Percentiles rank a stretch among this genome's conserved stretches.
These are phyloP conservation scores for Geotrupes spiniger DNA, from an alignment of 2,888 invertebrate species.

Conservation along the genomic window DNA sequence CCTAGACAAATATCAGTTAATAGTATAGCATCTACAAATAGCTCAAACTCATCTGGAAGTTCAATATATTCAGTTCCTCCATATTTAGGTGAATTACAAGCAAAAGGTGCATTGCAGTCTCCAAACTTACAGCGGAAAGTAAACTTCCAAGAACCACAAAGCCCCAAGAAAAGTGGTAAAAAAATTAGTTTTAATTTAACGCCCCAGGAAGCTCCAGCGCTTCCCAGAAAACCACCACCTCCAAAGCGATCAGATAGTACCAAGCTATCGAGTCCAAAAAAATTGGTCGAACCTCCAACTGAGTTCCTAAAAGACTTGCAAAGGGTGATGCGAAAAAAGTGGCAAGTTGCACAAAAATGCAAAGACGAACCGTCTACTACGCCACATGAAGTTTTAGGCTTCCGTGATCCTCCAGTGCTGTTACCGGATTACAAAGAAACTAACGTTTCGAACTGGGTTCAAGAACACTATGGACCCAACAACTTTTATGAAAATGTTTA, in stretches of 20 bases:
- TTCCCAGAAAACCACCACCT: constrained; percentile 68
- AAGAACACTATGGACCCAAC: constrained; percentile 77
- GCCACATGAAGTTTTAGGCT: constrained; percentile 88
- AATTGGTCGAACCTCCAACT: constrained; percentile 72
- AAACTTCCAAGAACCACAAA: constrained; percentile 61
- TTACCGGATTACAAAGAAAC: constrained; percentile 74
- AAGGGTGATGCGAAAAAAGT: constrained; percentile 89
- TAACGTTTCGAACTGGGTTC: constrained; percentile 87
- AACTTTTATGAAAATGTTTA: constrained; percentile 78
- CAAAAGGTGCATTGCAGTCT: constrained; percentile 55
- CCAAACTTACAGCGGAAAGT: constrained; percentile 58
- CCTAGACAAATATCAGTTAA: constrained; percentile 59
- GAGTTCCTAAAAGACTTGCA: constrained; percentile 87
- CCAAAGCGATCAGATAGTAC: constrained; percentile 76
- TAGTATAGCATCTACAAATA: constrained; percentile 55
- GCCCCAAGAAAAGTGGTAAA: constrained; percentile 57
- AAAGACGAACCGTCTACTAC: constrained; percentile 84
- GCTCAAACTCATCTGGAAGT: constrained; percentile 43
- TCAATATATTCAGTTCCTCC: constrained; percentile 13
- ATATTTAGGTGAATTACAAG: constrained; percentile 58
- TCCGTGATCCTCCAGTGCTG: constrained; percentile 73
- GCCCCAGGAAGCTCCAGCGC: constrained; percentile 55
- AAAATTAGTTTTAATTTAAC: constrained; percentile 65
- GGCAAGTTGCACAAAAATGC: constrained; percentile 92
- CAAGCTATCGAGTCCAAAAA: constrained; percentile 72